Evolutionary conservation across 2,797 vertebrate species (phyloP).

Genomic region (Botia almorhae): DNA sequence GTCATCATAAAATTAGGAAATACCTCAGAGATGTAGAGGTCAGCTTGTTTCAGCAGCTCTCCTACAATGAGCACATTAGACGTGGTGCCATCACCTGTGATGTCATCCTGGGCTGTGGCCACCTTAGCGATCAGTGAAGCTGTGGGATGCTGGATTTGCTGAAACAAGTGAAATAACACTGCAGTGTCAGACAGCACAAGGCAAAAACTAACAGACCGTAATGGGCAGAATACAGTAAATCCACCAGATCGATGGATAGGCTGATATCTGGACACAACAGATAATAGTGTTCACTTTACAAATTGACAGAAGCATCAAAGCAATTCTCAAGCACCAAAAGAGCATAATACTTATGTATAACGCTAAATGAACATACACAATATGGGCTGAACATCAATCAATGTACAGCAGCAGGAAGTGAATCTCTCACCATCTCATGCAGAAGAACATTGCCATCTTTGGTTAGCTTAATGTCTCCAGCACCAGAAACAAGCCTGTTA

Average conservation of each 20-base stretch:
- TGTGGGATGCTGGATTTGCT: conserved; percentile 99
- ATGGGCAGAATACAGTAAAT: too few relatives aligned
- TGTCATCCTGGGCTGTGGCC: conserved; percentile 96
- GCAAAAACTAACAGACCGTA: too few relatives aligned
- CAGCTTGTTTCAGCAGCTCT: conserved; percentile 95
- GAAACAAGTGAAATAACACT: conserved; percentile 53
- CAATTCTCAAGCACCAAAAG: too few relatives aligned
- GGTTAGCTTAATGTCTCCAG: conserved; percentile 97
- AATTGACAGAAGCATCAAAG: too few relatives aligned
- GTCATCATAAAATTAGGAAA: not conserved
- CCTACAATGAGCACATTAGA: conserved; percentile 97
- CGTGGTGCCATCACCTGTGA: conserved; percentile 98
- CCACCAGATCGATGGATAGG: too few relatives aligned
- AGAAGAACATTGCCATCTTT: conserved; percentile 98
- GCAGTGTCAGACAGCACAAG: not conserved
- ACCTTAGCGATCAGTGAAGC: conserved; percentile 98
- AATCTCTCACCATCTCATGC: conserved; percentile 93
- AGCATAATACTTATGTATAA: too few relatives aligned
- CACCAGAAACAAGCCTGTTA: conserved; percentile 93
- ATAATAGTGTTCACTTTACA: too few relatives aligned
- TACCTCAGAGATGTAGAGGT: conserved; percentile 96
- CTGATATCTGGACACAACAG: too few relatives aligned
- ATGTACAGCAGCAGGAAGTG: conserved; percentile 74
- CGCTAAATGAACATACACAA: not conserved
- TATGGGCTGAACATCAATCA: not conserved